Evolutionary conservation across 2,113 vertebrate genomes (phyloP).

Genomic region (Microcebus ravelobensis): DNA sequence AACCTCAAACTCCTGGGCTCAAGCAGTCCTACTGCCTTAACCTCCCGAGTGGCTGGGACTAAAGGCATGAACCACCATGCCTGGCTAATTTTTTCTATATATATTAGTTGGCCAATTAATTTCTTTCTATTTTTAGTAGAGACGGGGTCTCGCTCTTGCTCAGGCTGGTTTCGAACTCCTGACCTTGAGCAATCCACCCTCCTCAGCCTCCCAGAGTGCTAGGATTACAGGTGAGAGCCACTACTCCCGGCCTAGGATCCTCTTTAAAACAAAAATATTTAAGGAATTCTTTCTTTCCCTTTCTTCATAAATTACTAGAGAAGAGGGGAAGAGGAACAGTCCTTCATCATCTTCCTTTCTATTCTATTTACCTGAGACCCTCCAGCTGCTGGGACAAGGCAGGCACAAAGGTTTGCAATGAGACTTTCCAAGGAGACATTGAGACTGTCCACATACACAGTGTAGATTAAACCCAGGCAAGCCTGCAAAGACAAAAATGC

Average conservation of each 20-base stretch:
- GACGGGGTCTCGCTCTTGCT: too few relatives aligned
- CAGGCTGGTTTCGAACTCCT: too few relatives aligned
- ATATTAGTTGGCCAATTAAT: too few relatives aligned
- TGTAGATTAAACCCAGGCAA: conserved; percentile 97
- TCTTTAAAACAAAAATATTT: conserved; percentile 82
- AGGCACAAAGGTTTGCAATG: conserved; percentile 94
- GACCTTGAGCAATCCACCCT: too few relatives aligned
- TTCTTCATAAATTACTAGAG: conserved; percentile 82
- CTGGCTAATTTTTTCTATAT: too few relatives aligned
- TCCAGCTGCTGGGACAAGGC: conserved; percentile 93
- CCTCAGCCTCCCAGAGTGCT: too few relatives aligned
- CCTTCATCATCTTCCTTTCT: conserved; percentile 51
- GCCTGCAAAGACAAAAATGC: conserved; percentile 86
- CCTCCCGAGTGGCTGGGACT: too few relatives aligned
- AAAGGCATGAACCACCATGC: too few relatives aligned
- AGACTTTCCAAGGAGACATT: conserved; percentile 93
- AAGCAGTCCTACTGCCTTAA: too few relatives aligned
- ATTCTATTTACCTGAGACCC: conserved; percentile 94
- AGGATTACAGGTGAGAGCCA: too few relatives aligned
- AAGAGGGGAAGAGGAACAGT: conserved; percentile 60
- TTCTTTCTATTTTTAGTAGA: too few relatives aligned
- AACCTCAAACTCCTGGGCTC: too few relatives aligned
- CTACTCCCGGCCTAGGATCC: conserved; percentile 43
- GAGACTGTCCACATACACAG: conserved; percentile 95
- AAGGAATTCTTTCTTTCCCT: conserved; percentile 80